Evolutionary conservation across 2,888 invertebrate species (phyloP).

Genomic region (Neoitamus cyanurus): DNA sequence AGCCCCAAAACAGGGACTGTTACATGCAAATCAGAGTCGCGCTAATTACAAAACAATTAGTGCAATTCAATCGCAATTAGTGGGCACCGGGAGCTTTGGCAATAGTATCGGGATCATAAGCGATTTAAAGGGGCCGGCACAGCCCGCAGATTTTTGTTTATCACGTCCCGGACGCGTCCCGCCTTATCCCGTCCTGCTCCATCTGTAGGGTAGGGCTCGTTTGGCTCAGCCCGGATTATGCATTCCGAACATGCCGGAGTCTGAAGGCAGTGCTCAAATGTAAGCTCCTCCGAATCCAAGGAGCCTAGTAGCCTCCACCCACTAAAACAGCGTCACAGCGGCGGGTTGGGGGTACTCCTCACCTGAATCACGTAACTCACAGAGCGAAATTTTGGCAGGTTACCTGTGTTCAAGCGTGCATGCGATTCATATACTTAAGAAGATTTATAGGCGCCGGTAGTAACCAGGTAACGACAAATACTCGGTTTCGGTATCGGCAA

Average conservation of each 20-base stretch:
- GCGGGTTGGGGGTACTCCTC: neutral
- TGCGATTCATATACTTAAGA: constrained; percentile 39
- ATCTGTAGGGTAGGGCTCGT: neutral
- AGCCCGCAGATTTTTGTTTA: neutral
- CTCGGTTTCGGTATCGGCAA: constrained; percentile 18
- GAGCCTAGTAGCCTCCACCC: neutral
- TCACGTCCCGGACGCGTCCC: neutral
- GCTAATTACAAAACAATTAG: constrained; percentile 18
- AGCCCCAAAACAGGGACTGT: neutral
- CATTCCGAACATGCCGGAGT: neutral
- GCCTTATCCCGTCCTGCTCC: neutral
- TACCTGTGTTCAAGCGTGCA: constrained; percentile 35
- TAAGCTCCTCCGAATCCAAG: neutral
- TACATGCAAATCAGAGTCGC: constrained; percentile 10
- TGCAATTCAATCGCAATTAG: constrained; percentile 26
- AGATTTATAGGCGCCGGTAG: constrained; percentile 18
- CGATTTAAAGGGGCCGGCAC: neutral
- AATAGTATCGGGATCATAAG: neutral
- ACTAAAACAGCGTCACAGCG: neutral
- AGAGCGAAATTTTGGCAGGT: constrained; percentile 24
- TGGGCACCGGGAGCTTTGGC: neutral
- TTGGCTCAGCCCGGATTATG: neutral
- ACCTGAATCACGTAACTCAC: constrained; percentile 24
- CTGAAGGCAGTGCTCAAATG: neutral
- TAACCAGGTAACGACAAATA: constrained; percentile 42